Conservation (phyloP, 2,797 vertebrate species). For the Anguilla marmorata region DNA sequence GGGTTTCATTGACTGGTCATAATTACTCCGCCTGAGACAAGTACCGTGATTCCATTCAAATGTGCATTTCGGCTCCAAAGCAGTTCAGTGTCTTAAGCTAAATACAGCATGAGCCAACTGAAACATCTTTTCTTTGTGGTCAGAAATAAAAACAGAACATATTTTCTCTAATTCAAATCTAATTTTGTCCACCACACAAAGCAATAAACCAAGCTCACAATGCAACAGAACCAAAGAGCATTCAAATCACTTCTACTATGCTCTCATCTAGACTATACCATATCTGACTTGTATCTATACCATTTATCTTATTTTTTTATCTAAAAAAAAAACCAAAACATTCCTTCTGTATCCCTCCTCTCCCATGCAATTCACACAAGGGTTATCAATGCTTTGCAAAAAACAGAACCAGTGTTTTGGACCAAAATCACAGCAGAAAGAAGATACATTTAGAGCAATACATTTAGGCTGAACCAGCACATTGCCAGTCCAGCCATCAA, state of each 20-base stretch:
- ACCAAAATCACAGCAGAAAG: neutral
- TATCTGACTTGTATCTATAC: no score
- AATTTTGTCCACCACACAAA: neutral
- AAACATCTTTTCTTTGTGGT: neutral
- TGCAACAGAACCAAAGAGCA: neutral
- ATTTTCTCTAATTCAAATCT: neutral
- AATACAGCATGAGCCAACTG: neutral
- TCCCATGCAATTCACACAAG: neutral
- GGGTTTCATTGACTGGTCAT: slow-evolving; percentile 34
- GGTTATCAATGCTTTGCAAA: neutral
- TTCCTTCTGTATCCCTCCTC: neutral
- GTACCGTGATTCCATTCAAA: neutral
- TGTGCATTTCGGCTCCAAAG: neutral
- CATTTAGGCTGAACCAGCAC: neutral
- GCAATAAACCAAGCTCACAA: neutral
- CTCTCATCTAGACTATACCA: neutral
- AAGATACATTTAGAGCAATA: no score
- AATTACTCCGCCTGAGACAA: slow-evolving; percentile 18
- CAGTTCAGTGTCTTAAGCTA: neutral
- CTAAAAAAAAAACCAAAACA: neutral
- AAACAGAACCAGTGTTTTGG: neutral
- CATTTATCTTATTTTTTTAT: no score
- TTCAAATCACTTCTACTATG: neutral
- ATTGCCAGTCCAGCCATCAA: no score
- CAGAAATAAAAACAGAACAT: neutral